Evolutionary conservation across 2,113 vertebrate genomes (phyloP), one percentile per base, ranked within the genome.

Genomic region (Oxyura jamaicensis): DNA sequence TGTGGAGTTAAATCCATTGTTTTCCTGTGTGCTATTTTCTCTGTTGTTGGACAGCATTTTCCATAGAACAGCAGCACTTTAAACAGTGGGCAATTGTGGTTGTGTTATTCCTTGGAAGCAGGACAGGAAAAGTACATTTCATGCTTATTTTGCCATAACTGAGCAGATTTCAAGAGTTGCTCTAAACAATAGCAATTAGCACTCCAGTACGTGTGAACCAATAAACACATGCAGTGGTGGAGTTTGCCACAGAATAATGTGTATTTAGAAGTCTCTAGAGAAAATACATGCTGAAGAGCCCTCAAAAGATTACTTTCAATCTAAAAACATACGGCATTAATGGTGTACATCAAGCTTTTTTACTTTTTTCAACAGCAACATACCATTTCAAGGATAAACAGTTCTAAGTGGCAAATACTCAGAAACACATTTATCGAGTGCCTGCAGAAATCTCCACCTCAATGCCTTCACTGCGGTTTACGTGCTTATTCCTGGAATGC

Each of bases 181-280:
- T 85, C 75, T 66, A 90, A 93, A 95, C 85, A 96, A 59, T 33
- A 90, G 78, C 78, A 95, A 94, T 95, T 95, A 96, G 83, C 68
- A 62, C 48, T 74, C 79, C 65, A 42, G 36, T 42, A 72, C 13
- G 59, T 66, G 82, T 80, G 75, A 96, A 85, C 74, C 50, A 59
- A 91, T 77, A 91, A 93, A 88, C 90, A 82, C 42, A 69, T 14
- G 25, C 42, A 74, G 22, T 2, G 3, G 62, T 33, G 55, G 46
- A 94, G 59, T 53, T 83, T 7, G 8, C 55, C 78, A 31, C 0
- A 1, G 65, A 93, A 80, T 53, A 86, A 78, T 16, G 48, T 26
- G 42, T 67, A 59, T 95, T 95, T 91, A 81, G 94, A 91, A 86
- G 91, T 55, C 50, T 66, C 33, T 20, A 42, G 52, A 60, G 90